Percentiles rank a stretch among this genome's conserved stretches.
Conservation (phyloP, 2,113 vertebrate genomes). For the Odobenus rosmarus region DNA sequence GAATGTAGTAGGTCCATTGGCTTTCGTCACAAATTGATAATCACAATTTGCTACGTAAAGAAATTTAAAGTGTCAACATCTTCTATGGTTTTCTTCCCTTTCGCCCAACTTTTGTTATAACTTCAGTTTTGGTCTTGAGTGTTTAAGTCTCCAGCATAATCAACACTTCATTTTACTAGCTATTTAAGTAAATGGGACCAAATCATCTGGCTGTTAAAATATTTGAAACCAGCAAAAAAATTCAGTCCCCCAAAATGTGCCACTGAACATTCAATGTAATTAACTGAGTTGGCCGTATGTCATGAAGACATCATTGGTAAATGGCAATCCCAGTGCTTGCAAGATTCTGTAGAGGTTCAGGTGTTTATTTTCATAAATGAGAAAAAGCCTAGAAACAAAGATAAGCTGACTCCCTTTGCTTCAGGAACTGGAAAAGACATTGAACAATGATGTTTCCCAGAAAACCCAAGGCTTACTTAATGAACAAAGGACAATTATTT, state of each 20-base stretch:
- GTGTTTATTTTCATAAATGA: not conserved
- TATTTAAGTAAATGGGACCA: not conserved
- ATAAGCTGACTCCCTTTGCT: not conserved
- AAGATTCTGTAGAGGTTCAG: not conserved
- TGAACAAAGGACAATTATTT: not conserved
- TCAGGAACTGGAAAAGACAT: not conserved
- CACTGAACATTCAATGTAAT: not conserved
- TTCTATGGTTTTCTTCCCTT: not conserved
- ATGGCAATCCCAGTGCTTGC: not conserved
- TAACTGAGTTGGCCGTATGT: not conserved
- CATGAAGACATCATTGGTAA: not conserved
- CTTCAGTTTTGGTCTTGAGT: not conserved
- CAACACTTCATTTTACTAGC: not conserved
- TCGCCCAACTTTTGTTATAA: not conserved
- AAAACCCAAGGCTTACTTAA: slow-evolving; percentile 26
- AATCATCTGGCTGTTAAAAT: not conserved
- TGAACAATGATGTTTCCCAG: not conserved
- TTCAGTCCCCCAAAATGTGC: slow-evolving; percentile 9
- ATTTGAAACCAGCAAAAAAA: slow-evolving; percentile 32
- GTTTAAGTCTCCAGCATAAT: not conserved
- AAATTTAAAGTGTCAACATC: not conserved
- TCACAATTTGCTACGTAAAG: not conserved
- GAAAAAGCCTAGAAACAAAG: not conserved
- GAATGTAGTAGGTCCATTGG: not conserved
- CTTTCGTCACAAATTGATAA: not conserved